Evolutionary conservation across 1,140 invertebrate species (phyloP), one percentile per base, ranked within the genome.

Genomic region (Diorhabda carinulata): DNA sequence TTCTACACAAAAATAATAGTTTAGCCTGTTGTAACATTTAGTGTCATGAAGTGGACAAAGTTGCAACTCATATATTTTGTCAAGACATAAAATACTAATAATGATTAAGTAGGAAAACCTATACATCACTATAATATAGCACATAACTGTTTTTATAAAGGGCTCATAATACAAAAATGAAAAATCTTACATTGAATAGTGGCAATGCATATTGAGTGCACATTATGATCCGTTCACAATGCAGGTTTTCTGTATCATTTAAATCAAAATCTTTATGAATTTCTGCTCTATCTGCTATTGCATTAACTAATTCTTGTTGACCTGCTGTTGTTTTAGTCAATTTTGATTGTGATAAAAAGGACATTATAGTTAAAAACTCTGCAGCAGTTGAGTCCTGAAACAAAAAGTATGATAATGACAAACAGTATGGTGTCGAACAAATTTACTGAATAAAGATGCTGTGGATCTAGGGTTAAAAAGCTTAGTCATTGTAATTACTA

Each of bases 301-400:
- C 87, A 70, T 95, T 90, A 41, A 97, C 88, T 43, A 98, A 81
- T 80, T 95, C 91, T 75, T 94, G 91, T 78, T 96, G 92, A 5
- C 95, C 95, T 71, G 84, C 85, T 25, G 92, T 84, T 47, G 93
- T 92, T 72, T 90, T 90, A 60, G 92, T 90, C 58, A 94, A 84
- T 81, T 90, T 89, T 6, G 96, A 90, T 82, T 88, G 88, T 2
- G 88, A 88, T 70, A 98, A 83, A 66, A 96, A 86, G 25, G 91
- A 90, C 90, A 98, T 94, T 45, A 98, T 89, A 61, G 89, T 86
- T 70, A 95, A 89, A 83, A 97, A 97, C 82, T 98, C 96, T 74
- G 96, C 93, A 62, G 93, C 67, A 64, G 63, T 75, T 9, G 74
- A 70, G 69, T 78, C 72, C 75, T 78, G 47, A 43, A 75, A 74